Base-by-base conservation (phyloP, 2,888 invertebrate genomes). In the Carabus problematicus region DNA sequence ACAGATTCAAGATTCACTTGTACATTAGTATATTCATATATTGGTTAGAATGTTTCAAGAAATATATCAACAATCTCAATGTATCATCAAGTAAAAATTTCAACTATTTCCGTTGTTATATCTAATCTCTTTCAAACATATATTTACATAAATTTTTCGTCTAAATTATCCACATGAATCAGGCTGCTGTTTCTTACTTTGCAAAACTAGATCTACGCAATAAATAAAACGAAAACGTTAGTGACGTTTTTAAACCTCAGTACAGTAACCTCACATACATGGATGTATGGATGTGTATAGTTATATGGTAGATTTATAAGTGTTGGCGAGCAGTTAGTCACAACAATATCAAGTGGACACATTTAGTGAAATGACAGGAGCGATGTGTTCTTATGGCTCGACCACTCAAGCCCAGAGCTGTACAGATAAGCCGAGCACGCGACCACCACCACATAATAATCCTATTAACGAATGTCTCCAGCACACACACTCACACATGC, bases 381-480 rank as follows among this genome's bases (percentile, higher is more conserved):
- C 56, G 47, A 58, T 56, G 66, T 66, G 29, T 29, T 29, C 52
- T 42, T 63, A 63, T 59, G 66, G 47, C 66, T 16, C 49, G 19
- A 66, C 58, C 66, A 66, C 66, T 66, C 66, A 66, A 19, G 18
- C 66, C 16, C 14, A 52, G 18, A 18, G 3, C 6, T 29, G 29
- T 29, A 47, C 39, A 43, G 66, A 66, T 66, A 66, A 66, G 66
- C 59, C 3, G 42, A 66, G 66, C 66, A 66, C 66, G 66, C 66
- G 66, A 66, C 66, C 59, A 66, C 29, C 47, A 66, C 66, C 66
- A 66, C 29, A 66, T 66, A 66, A 66, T 66, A 66, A 66, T 66
- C 66, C 66, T 66, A 66, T 66, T 66, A 66, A 66, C 66, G 39
- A 59, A 66, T 66, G 66, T 66, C 66, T 66, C 66, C 47, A n/a